Conservation (phyloP, 2,888 invertebrate species). For the Drosophila pseudotakahashii region DNA sequence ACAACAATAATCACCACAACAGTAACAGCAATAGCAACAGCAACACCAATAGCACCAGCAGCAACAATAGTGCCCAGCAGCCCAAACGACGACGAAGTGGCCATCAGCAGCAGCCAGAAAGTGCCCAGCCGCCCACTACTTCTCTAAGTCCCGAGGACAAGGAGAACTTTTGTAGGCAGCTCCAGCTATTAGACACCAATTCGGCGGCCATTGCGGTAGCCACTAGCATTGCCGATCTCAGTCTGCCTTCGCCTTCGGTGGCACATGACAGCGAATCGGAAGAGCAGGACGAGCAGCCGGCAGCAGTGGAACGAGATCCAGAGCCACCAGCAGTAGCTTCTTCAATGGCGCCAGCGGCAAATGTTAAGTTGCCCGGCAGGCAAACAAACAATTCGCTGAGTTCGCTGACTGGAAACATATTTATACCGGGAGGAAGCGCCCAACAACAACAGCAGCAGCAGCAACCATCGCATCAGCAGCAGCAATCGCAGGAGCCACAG, state of each 20-base stretch:
- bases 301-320: constrained; percentile 23
- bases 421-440: constrained; percentile 86
- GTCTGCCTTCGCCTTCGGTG: constrained; percentile 60
- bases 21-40: constrained; percentile 39
- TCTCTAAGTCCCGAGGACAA: constrained; percentile 81
- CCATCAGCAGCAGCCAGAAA: constrained; percentile 42
- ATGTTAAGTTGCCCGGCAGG: constrained; percentile 86
- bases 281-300: constrained; percentile 10
- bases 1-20: constrained; percentile 35
- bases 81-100: constrained; percentile 50
- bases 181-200: constrained; percentile 65
- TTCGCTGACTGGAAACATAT: constrained; percentile 92
- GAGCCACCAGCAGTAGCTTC: constrained; percentile 5
- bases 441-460: constrained; percentile 30
- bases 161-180: constrained; percentile 80
- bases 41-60: constrained; percentile 47
- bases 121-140: constrained; percentile 24
- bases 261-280: constrained; percentile 54
- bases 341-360: constrained; percentile 83
- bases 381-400: constrained; percentile 95
- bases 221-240: constrained; percentile 71
- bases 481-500: constrained; percentile 16
- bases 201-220: constrained; percentile 74
- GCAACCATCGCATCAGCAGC: constrained; percentile 36
- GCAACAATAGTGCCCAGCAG: constrained; percentile 27